Percentiles rank a stretch among this genome's conserved stretches.
Conservation (phyloP, 2,797 vertebrate species). For the Amniataba percoides region DNA sequence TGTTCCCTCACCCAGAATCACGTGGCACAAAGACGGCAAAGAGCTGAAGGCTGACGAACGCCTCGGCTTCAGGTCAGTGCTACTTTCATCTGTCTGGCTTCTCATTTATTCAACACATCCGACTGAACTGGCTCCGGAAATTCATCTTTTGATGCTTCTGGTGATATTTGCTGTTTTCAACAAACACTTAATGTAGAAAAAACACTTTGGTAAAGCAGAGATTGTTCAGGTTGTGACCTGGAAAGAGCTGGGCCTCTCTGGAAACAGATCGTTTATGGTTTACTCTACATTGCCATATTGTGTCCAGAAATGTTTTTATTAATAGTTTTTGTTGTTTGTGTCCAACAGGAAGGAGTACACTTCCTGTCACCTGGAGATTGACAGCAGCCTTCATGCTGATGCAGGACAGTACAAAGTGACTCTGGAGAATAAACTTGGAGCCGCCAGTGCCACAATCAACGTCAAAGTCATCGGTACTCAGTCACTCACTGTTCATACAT, state of each 20-base stretch:
- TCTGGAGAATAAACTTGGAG: slow-evolving; percentile 94
- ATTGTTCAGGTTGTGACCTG: too few species aligned
- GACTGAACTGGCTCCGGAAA: neutral
- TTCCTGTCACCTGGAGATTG: slow-evolving; percentile 92
- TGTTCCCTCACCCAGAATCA: slow-evolving; percentile 92
- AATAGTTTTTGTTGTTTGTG: slow-evolving; percentile 29
- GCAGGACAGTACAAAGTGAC: slow-evolving; percentile 96
- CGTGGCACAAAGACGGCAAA: slow-evolving; percentile 97
- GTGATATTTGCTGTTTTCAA: too few species aligned
- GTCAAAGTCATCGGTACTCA: slow-evolving; percentile 97
- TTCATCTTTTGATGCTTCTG: too few species aligned
- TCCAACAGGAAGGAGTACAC: slow-evolving; percentile 87
- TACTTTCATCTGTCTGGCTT: neutral
- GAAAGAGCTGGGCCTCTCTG: too few species aligned
- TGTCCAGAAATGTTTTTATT: too few species aligned
- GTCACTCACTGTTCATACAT: neutral
- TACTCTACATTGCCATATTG: too few species aligned
- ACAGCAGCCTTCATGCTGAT: slow-evolving; percentile 90
- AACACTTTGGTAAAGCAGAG: too few species aligned
- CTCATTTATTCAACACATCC: neutral
- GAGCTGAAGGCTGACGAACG: slow-evolving; percentile 94
- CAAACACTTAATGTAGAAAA: too few species aligned
- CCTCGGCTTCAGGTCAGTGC: slow-evolving; percentile 84
- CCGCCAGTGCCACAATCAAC: slow-evolving; percentile 93
- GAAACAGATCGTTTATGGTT: too few species aligned